Percentiles rank a stretch among this genome's conserved stretches.
Conservation (phyloP, 2,888 invertebrate genomes). For the Trichopoda pennipes region DNA sequence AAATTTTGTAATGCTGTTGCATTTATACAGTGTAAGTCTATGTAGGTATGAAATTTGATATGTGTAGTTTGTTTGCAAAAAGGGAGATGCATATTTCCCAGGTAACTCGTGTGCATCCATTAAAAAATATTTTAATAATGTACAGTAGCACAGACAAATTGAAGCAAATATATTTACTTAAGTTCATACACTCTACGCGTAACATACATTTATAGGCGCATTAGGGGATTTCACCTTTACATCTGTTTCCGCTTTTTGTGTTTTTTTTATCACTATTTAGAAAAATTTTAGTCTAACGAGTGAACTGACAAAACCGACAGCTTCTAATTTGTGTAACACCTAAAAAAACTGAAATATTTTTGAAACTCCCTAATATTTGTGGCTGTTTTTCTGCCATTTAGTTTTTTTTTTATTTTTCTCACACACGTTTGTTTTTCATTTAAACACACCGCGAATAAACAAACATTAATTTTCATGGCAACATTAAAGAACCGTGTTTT, state of each 20-base stretch:
- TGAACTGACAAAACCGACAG: no score
- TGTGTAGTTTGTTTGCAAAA: constrained; percentile 50
- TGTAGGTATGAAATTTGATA: constrained; percentile 9
- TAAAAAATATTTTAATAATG: constrained; percentile 59
- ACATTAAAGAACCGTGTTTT: constrained; percentile 37
- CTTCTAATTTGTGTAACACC: no score
- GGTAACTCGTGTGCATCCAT: constrained; percentile 58
- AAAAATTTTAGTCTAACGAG: no score
- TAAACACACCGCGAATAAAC: constrained; percentile 31
- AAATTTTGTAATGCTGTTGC: not conserved
- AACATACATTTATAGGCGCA: not conserved
- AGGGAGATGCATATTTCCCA: constrained; percentile 45
- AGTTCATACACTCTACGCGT: not conserved
- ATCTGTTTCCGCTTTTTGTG: not conserved
- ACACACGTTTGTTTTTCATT: constrained; percentile 31
- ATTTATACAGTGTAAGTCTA: constrained; percentile 27
- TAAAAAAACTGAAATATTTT: no score
- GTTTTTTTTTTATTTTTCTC: constrained; percentile 42
- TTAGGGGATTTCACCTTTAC: not conserved
- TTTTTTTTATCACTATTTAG: no score
- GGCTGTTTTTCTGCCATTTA: constrained; percentile 1
- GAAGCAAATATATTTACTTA: not conserved
- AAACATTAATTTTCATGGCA: constrained; percentile 53
- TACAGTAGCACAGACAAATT: constrained; percentile 13
- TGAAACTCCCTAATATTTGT: constrained; percentile 1